Base-by-base conservation (phyloP, 53 echinoderm and acorn worm species). In the Mesocentrotus franciscanus region DNA sequence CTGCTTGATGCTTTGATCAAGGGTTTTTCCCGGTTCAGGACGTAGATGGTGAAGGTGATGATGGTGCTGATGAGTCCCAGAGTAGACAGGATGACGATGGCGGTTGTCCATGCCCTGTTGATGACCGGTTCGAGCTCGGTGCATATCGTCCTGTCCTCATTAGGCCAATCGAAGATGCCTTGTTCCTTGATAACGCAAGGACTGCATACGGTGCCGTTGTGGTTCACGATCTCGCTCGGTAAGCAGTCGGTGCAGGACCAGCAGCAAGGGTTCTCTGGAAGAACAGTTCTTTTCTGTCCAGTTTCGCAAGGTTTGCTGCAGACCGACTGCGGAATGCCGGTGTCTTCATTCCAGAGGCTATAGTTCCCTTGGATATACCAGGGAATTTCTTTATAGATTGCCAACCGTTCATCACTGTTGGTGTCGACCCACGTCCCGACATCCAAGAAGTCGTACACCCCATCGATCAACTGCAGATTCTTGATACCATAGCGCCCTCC, bases 1-100 rank as follows among this genome's bases (percentile, higher is more conserved):
- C 98, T 92, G 72, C 99, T 98, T 16, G 99, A 99, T 0, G 98
- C 99, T 83, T 98, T 99, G 20, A 99, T 97, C 35, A 99, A 97
- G 4, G 97, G 96, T 61, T 97, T 97, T n/a, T 99, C 96, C 57
- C 95, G 95, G 78, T 99, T 97, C 32, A 95, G 91, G 74, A 97
- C 94, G 93, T 98, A 98, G 57, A 97, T 78, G 14, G 35, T 79
- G 92, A 97, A 61, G 29, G 95, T 96, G 61, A 96, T 78, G 64
- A 95, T 75, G 24, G 97, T 97, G 39, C 96, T 58, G 18, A 96
- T 24, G 2, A 99, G 76, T 59, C 97, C 97, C 10, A 96, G 16
- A 10, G 90, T 61, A 0, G 98, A 97, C 10, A 97, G 89, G 33
- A 95, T 96, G 13, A 97, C 91, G 59, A 97, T 96, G 70, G 96